Evolutionary conservation across 2,888 invertebrate species (phyloP), one percentile per base, ranked within the genome.

Genomic region (Drosophila gaucha): DNA sequence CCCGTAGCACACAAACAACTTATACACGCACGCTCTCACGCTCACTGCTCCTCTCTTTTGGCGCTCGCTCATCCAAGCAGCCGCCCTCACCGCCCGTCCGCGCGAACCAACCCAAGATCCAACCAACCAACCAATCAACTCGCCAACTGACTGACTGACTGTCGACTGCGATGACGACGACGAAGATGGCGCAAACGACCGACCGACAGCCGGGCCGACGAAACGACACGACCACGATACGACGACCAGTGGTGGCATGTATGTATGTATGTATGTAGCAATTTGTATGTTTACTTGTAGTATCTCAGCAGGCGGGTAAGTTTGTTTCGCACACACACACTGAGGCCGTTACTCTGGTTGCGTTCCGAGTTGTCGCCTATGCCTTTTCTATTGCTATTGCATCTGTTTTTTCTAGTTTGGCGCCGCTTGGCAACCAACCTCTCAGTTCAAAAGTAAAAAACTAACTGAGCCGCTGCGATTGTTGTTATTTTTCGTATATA

Each of bases 371-470:
- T 76, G 66, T 73, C 56, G 74, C 55, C 71, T 52, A 43, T 70
- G 63, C 59, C 64, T 58, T 64, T 65, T 65, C 75, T 69, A 62
- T 60, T 66, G 65, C 57, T 63, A 52, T 55, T 58, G 52, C 70
- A 38, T 54, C 51, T 64, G 64, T 47, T 58, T 64, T 54, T 69
- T 58, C 39, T 55, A 62, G 28, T 68, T 39, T 52, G 62, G 57
- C 58, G 44, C 67, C 73, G 70, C 56, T 63, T 54, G 71, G 73
- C 74, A 72, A 76, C 67, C 89, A 78, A 89, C 90, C 89, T 88
- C 83, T 77, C 86, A 71, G 87, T 89, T 86, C 89, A 89, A 89
- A 88, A 84, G 89, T 85, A 79, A 87, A 86, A 90, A 88, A 89
- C 86, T 84, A 88, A 90, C 90, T 89, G 89, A 88, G 51, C 28